Evolutionary conservation across 1,140 invertebrate species (phyloP), one percentile per base, ranked within the genome.

Genomic region (fruit fly (Drosophila melanogaster)): DNA sequence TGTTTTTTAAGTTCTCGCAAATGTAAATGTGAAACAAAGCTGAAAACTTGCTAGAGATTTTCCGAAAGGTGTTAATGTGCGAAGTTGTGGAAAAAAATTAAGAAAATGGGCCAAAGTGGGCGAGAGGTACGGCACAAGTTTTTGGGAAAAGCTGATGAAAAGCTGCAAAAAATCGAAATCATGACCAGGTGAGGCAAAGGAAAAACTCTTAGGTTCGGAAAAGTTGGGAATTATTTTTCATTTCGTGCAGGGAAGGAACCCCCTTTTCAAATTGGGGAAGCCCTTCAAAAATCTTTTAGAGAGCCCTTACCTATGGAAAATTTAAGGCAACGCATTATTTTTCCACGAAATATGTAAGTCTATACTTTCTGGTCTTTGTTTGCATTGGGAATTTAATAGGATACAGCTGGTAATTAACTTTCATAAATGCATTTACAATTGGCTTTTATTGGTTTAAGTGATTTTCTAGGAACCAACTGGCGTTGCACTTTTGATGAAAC

Each of bases 31-130:
- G 15, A 19, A 61, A 61, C 30, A 60, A 46, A 38, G 33, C 41
- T 47, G 41, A 59, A 59, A 35, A 46, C 41, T 59, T 59, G 56
- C 56, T 30, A 37, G 35, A 38, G 30, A 65, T 58, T 44, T 19
- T 24, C 12, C 22, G 22, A 11, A 61, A 66, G 62, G 62, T 66
- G 62, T 66, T 66, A 62, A 66, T 62, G 62, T 59, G 57, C 44
- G 35, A 58, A 47, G 35, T 55, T 33, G 26, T 15, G 26, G 53
- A n/a, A 19, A 5, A 44, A 49, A 58, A 15, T 11, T 30, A 35
- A 17, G 30, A 35, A 51, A 35, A 35, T 35, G 49, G 30, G 15
- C 4, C 47, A 50, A 50, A 7, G 47, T n/a, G 14, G 22, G 17
- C 4, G 30, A 30, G 26, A n/a, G 22, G 40, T 60, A 37, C 40